phyloP scores from a whole-genome alignment of 2,797 vertebrate species.

The Sebastes wilsoni region DNA sequence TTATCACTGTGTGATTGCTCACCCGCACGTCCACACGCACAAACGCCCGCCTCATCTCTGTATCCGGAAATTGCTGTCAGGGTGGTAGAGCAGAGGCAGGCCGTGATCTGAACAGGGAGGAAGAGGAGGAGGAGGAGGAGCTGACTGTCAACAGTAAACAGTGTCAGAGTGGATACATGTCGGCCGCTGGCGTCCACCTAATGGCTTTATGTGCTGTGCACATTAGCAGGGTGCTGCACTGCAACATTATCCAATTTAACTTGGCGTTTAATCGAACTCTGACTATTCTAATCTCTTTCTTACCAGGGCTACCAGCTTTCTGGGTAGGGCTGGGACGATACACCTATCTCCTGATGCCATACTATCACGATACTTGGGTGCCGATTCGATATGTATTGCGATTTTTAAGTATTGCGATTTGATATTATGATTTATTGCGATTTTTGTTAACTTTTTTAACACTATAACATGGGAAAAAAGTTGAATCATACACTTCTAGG shows the following conservation, averaged over 20 bases:
- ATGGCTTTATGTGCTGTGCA: slow-evolving; percentile 32
- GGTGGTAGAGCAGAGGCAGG: slow-evolving; percentile 27
- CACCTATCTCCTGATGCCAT: too few species aligned
- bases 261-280: neutral
- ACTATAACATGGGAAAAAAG: too few species aligned
- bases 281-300: neutral
- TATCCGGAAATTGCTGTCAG: slow-evolving; percentile 59
- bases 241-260: slow-evolving; percentile 9
- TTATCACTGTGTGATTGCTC: slow-evolving; percentile 46
- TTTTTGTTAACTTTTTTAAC: too few species aligned
- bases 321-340: accelerated
- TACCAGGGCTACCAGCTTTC: too few species aligned
- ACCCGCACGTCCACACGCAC: neutral
- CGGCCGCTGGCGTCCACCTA: slow-evolving; percentile 2
- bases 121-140: slow-evolving; percentile 27
- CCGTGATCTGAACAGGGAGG: slow-evolving; percentile 26
- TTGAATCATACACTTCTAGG: too few species aligned
- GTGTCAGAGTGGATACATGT: slow-evolving; percentile 28
- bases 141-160: slow-evolving; percentile 33
- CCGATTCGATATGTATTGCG: too few species aligned
- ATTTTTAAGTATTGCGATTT: too few species aligned
- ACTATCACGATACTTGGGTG: too few species aligned
- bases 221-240: slow-evolving; percentile 17
- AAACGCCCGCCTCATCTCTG: slow-evolving; percentile 22
- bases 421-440: accelerated